phyloP scores from a whole-genome alignment of 35 echinoderm and acorn worm species.

The Lytechinus pictus region DNA sequence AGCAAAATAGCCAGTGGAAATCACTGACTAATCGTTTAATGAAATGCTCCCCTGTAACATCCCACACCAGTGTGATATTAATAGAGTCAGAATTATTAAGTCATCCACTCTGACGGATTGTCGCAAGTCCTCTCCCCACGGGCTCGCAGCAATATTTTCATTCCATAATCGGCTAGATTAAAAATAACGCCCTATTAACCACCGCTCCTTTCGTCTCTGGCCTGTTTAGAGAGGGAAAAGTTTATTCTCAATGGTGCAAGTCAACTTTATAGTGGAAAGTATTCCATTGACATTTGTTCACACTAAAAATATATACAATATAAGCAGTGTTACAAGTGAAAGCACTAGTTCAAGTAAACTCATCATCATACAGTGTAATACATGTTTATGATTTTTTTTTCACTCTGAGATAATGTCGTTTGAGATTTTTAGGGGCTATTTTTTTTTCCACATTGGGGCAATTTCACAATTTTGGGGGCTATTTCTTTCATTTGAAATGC shows the following conservation, averaged over 20 bases:
- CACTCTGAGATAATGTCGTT: no score
- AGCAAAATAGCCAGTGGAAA: no score
- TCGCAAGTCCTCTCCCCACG: not conserved
- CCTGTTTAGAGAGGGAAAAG: not conserved
- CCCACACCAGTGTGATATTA: not conserved
- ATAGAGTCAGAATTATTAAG: constrained; percentile 3
- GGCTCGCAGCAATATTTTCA: not conserved
- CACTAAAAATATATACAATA: not conserved
- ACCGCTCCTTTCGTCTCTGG: not conserved
- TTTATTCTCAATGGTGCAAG: not conserved
- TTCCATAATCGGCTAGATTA: not conserved
- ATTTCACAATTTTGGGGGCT: no score
- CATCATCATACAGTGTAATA: no score
- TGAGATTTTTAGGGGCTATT: no score
- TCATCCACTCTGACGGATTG: not conserved
- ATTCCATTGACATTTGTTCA: not conserved
- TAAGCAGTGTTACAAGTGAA: no score
- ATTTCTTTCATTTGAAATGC: no score
- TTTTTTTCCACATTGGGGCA: no score
- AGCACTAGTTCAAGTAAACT: no score
- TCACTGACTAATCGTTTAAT: no score
- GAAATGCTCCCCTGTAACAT: not conserved
- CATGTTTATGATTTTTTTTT: no score
- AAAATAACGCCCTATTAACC: not conserved
- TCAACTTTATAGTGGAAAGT: not conserved